A percentile compares a stretch with the other conserved stretches of the same genome.
phyloP scores from a whole-genome alignment of 1,140 invertebrate genomes.

The Cydia splendana region DNA sequence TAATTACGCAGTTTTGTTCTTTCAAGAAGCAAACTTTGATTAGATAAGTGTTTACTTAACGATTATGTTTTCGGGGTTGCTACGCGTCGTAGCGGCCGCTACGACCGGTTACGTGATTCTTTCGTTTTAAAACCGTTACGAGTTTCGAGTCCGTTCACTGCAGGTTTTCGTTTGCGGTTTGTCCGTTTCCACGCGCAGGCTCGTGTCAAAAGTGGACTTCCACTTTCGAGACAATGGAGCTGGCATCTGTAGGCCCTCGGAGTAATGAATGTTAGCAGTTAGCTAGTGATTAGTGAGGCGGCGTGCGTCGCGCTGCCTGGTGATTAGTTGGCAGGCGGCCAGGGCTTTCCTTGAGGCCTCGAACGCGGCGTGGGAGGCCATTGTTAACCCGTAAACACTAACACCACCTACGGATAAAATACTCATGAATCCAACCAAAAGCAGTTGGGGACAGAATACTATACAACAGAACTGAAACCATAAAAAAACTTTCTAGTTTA shows the following conservation, averaged over 20 bases:
- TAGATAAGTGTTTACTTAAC: constrained; percentile 27
- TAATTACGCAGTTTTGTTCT: constrained; percentile 46
- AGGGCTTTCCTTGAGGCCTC: constrained; percentile 8
- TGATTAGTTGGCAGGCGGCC: constrained; percentile 21
- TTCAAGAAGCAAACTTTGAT: constrained; percentile 29
- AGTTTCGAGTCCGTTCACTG: background rate
- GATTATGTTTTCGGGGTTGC: constrained; percentile 38
- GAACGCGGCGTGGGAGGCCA: constrained; percentile 12
- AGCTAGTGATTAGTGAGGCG: constrained; percentile 27
- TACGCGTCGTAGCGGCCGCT: constrained; percentile 47
- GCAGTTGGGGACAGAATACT: background rate
- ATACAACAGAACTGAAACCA: too few species aligned
- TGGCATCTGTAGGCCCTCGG: background rate
- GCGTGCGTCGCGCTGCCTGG: constrained; percentile 6
- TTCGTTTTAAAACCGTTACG: background rate
- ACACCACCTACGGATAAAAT: background rate
- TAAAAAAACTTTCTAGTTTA: too few species aligned
- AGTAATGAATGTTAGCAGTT: constrained; percentile 19
- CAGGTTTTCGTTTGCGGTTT: background rate
- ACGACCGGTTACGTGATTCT: constrained; percentile 3
- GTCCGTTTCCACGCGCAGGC: background rate
- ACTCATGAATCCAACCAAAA: background rate
- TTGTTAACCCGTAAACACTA: constrained; percentile 7
- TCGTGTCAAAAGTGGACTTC: background rate
- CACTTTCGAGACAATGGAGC: background rate